These are phyloP conservation scores for Spodoptera picta DNA, from an alignment of 2,888 invertebrate species.

Conservation along the genomic window DNA sequence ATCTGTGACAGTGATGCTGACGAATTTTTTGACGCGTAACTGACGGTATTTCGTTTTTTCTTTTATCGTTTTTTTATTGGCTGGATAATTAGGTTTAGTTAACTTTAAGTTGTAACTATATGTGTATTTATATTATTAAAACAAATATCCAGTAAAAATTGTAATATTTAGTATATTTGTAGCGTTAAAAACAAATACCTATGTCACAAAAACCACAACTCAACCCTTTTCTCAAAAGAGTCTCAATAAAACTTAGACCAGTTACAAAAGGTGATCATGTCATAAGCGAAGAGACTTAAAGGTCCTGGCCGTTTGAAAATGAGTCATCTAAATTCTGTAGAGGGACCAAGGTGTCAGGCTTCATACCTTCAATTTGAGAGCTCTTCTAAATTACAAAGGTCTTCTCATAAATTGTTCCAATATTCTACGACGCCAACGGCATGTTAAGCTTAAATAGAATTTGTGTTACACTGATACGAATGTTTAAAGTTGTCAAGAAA, in stretches of 20 bases:
- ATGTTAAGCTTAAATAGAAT: slow-evolving; percentile 79
- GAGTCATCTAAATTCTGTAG: slow-evolving; percentile 75
- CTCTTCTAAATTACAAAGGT: slow-evolving; percentile 86
- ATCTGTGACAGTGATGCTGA: too few species aligned
- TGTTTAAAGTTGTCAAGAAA: too few species aligned
- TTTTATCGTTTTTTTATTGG: too few species aligned
- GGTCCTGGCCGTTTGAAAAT: slow-evolving; percentile 56
- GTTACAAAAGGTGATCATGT: slow-evolving; percentile 41
- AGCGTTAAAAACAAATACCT: too few species aligned
- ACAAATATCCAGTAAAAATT: too few species aligned
- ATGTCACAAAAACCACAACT: neutral
- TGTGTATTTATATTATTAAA: too few species aligned
- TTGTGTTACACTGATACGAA: slow-evolving; percentile 64
- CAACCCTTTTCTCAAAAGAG: slow-evolving; percentile 9
- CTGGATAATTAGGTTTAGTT: too few species aligned
- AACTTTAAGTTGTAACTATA: too few species aligned
- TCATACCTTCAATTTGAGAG: slow-evolving; percentile 84
- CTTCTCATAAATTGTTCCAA: slow-evolving; percentile 87
- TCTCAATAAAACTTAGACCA: slow-evolving; percentile 19
- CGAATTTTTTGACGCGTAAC: too few species aligned
- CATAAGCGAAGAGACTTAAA: slow-evolving; percentile 43
- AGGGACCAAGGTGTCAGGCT: slow-evolving; percentile 78
- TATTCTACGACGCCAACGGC: slow-evolving; percentile 82
- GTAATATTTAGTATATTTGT: too few species aligned
- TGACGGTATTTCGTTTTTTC: too few species aligned